These are phyloP conservation scores for Hypena proboscidalis DNA, from an alignment of 2,888 invertebrate genomes.

Conservation along the genomic window DNA sequence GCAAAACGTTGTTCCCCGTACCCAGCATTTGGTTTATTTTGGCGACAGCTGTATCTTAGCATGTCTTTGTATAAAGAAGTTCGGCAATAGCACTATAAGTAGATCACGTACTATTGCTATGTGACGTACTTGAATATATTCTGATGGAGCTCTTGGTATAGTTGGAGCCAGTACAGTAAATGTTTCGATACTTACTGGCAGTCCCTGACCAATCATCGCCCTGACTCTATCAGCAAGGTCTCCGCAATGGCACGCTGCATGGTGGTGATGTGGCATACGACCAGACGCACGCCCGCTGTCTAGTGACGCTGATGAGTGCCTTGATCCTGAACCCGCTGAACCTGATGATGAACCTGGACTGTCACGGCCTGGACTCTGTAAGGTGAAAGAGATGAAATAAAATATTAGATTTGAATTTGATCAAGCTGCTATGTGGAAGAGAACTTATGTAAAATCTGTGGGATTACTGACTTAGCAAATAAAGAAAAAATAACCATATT, in stretches of 20 bases:
- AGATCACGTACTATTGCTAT: not conserved
- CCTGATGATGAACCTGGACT: conserved; percentile 96
- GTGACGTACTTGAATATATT: too few relatives aligned
- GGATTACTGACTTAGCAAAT: too few relatives aligned
- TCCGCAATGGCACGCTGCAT: conserved; percentile 91
- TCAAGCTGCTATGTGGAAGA: too few relatives aligned
- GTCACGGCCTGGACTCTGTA: conserved; percentile 95
- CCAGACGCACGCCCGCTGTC: conserved; percentile 97
- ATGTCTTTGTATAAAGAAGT: not conserved
- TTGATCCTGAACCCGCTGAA: conserved; percentile 93
- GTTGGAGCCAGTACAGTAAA: not conserved
- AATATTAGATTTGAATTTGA: not conserved
- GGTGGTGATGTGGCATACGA: conserved; percentile 90
- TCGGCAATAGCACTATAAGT: not conserved
- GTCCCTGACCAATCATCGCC: conserved; percentile 88
- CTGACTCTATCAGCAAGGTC: conserved; percentile 90
- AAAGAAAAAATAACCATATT: too few relatives aligned
- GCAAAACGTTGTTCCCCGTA: too few relatives aligned
- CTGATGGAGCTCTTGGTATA: too few relatives aligned
- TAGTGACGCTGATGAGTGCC: conserved; percentile 95
- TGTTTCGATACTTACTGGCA: conserved; percentile 84
- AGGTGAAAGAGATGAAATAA: not conserved
- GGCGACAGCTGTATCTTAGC: too few relatives aligned
- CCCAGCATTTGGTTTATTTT: too few relatives aligned
- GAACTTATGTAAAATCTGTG: too few relatives aligned